Evolutionary conservation across 2,113 vertebrate species (phyloP), one percentile per base, ranked within the genome.

Genomic region (Hemiscyllium ocellatum): DNA sequence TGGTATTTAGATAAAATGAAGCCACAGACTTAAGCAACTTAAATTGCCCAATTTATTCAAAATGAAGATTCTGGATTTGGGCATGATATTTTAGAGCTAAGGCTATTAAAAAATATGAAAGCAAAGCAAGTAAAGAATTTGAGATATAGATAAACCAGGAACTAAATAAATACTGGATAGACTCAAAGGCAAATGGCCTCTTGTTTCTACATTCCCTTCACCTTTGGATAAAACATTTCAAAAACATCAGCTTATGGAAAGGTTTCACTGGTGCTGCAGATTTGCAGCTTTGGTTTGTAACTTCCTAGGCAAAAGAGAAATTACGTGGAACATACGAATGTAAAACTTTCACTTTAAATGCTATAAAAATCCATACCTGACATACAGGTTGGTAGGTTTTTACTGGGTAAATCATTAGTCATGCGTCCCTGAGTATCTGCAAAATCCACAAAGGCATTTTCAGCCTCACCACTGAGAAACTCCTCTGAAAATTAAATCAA

Each of bases 401-500:
- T 61, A 95, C 72, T 95, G 50, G 24, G 24, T 72, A 50, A 24
- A 61, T 70, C 37, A 50, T 76, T 76, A 76, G 50, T 52, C 50
- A 50, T 95, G 68, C 47, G 1, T 66, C n/a, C 65, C 0, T 66
- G 68, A 66, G 61, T 68, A 26, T 76, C 94, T 50, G 10, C 47
- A 95, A 95, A 72, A 95, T 95, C 94, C 94, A 76, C 26, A 76
- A 95, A 95, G 24, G 47, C 24, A 72, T 95, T 70, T 72, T 95
- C 94, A 50, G 68, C 94, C 76, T 76, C 94, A 3, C 69, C 94
- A 95, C 94, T 95, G n/a, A 95, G 94, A 95, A 95, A 69, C 47
- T 95, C 69, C 69, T 95, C 94, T 95, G 94, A 95, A 95, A 95
- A 95, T 95, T 52, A 72, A 95, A 76, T 47, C 26, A n/a, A 93